Base-by-base conservation (phyloP, 2,888 invertebrate species). In the Aplocera efformata region DNA sequence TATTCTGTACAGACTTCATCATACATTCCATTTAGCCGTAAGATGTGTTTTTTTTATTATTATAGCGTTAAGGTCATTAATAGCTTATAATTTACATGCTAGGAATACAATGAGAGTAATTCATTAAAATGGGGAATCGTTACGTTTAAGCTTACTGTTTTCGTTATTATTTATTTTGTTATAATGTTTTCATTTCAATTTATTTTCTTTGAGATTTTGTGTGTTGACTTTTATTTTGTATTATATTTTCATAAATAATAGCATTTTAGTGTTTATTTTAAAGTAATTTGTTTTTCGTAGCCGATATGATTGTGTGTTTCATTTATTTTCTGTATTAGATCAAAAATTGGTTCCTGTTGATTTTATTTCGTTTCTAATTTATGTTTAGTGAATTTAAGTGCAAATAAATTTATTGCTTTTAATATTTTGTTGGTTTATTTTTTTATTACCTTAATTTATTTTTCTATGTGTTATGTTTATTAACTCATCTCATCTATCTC, bases 371-470 rank as follows among this genome's bases (percentile, higher is more conserved):
- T 86, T 84, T 80, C 63, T 78, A 72, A 79, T 79, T 80, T 81
- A 77, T 80, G 76, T 82, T 82, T 71, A 58, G 60, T 76, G 66
- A 62, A 59, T 58, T 60, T 71, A 79, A 73, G 73, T 72, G 77
- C 86, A 89, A 85, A 84, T 82, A 85, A 82, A 82, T 81, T 80
- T 81, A 82, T 86, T 77, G 85, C 84, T 85, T 84, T 77, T 76
- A 67, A 62, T 73, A 74, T 69, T 72, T 70, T 56, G 49, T 60
- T 67, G 58, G 62, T 63, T 72, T 70, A 66, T 63, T 59, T 62
- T 67, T 61, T 60, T 38, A 11, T 20, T 13, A 20, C 27, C 30
- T 32, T 3, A n/a, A 7, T 9, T 35, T 2, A 11, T 27, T 10
- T 10, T 9, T n/a, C 10, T 5, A 7, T 29, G 11, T 13, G 1